Evolutionary conservation across 2,797 vertebrate genomes (phyloP).

Genomic region (Sylvia borin): DNA sequence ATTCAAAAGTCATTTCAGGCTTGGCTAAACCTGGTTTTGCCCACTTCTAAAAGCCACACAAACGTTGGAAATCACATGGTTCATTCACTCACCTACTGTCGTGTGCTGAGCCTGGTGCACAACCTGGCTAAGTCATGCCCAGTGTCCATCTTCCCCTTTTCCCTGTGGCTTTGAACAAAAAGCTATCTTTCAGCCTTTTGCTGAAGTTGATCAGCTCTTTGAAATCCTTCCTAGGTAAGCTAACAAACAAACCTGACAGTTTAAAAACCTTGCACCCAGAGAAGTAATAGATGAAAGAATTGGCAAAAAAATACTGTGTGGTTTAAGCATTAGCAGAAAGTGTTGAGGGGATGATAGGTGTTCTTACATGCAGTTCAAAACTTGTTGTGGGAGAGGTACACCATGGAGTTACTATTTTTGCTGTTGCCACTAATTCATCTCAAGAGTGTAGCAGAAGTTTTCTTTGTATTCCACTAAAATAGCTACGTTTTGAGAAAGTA

Average conservation of each 20-base stretch:
- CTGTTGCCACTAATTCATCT: background rate
- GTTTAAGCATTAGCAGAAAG: background rate
- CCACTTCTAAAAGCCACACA: background rate
- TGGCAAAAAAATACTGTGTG: constrained; percentile 8
- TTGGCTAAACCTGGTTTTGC: background rate
- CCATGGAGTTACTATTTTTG: background rate
- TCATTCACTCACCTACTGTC: background rate
- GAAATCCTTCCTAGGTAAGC: background rate
- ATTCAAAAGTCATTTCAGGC: background rate
- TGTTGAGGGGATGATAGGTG: background rate
- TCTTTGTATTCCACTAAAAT: background rate
- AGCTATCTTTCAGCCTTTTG: background rate
- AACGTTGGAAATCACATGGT: background rate
- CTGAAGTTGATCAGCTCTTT: background rate
- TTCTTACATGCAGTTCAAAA: background rate
- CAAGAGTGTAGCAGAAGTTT: background rate
- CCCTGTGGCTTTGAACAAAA: background rate
- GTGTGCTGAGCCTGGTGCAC: background rate
- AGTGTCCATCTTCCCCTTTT: background rate
- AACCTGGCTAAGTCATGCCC: background rate
- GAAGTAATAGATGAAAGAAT: background rate
- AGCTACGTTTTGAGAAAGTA: background rate
- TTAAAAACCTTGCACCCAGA: background rate
- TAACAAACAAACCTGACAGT: background rate
- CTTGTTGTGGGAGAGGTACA: background rate